phyloP scores from a whole-genome alignment of 2,797 vertebrate genomes.

The Caiman crocodilus region DNA sequence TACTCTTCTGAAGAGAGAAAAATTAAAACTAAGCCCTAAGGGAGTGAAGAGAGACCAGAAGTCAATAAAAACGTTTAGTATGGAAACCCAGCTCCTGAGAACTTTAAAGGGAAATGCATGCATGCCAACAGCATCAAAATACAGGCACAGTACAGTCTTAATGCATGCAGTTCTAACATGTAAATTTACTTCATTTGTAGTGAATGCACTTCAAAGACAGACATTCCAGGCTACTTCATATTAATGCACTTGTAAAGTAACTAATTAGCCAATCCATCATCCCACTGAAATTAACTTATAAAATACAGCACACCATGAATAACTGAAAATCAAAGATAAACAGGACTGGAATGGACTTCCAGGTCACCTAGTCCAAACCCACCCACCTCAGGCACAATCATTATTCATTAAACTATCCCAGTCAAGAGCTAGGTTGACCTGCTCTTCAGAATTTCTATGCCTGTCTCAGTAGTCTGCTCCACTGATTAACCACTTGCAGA shows the following conservation, averaged over 20 bases:
- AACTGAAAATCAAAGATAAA: too few relatives aligned
- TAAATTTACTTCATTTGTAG: background rate
- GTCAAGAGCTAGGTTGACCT: too few relatives aligned
- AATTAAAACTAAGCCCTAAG: background rate
- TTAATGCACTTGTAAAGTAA: background rate
- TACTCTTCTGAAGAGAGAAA: background rate
- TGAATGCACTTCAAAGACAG: background rate
- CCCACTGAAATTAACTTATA: too few relatives aligned
- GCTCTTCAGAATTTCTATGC: too few relatives aligned
- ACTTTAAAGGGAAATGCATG: background rate
- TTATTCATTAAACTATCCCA: too few relatives aligned
- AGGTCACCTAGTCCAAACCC: too few relatives aligned
- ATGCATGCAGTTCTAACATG: background rate
- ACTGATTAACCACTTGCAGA: too few relatives aligned
- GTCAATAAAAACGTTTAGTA: conserved; percentile 10
- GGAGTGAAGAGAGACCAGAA: background rate
- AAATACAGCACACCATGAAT: too few relatives aligned
- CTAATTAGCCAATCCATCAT: background rate
- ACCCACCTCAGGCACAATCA: too few relatives aligned
- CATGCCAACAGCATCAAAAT: background rate
- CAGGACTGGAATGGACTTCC: too few relatives aligned
- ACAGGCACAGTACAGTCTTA: background rate
- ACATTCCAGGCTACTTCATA: background rate
- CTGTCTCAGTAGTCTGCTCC: too few relatives aligned
- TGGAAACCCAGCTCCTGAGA: conserved; percentile 1